A percentile compares a stretch with the other conserved stretches of the same genome.
Conservation (phyloP, 2,888 invertebrate species). For the Fragum sueziense region DNA sequence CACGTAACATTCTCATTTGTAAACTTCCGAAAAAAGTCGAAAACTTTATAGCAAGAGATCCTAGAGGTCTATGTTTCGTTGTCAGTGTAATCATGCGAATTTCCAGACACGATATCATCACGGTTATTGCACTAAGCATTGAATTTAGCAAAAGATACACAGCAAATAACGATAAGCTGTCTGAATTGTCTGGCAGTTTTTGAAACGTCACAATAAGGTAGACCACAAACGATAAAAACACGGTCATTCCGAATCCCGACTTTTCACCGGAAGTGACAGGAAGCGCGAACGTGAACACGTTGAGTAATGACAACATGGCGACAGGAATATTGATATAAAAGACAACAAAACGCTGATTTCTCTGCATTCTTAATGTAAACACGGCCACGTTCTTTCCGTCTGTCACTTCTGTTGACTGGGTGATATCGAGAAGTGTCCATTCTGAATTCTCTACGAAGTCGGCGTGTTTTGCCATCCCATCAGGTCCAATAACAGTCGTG, state of each 20-base stretch:
- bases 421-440: constrained; percentile 37
- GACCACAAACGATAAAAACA: constrained; percentile 54
- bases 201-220: constrained; percentile 54
- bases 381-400: constrained; percentile 33
- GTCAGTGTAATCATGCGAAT: constrained; percentile 31
- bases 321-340: constrained; percentile 51
- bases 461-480: constrained; percentile 40
- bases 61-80: constrained; percentile 24
- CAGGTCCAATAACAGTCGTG: constrained; percentile 30
- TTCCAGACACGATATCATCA: constrained; percentile 46
- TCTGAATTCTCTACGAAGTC: constrained; percentile 47
- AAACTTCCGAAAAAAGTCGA: constrained; percentile 21
- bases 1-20: constrained; percentile 34
- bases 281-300: constrained; percentile 45
- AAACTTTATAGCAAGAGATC: constrained; percentile 22
- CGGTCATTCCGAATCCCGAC: constrained; percentile 42
- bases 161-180: constrained; percentile 45
- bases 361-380: constrained; percentile 28
- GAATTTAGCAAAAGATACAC: constrained; percentile 42
- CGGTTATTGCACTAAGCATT: constrained; percentile 32
- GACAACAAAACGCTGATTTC: constrained; percentile 45
- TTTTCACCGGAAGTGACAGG: constrained; percentile 47
- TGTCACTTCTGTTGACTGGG: constrained; percentile 26
- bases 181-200: constrained; percentile 55
- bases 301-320: constrained; percentile 40